Conservation (phyloP, 2,797 vertebrate species). For the Otus scops region DNA sequence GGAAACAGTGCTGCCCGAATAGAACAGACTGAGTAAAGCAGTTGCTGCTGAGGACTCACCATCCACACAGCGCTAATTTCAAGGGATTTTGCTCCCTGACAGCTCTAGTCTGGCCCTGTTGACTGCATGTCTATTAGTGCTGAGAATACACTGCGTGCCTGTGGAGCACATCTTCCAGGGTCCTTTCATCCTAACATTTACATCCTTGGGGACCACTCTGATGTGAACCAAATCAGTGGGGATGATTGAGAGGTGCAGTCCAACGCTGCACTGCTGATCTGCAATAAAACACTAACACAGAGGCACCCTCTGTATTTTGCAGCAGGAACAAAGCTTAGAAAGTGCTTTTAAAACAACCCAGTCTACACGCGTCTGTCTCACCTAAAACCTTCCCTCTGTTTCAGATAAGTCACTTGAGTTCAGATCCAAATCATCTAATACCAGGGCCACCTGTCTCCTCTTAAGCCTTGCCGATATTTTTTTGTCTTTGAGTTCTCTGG, state of each 20-base stretch:
- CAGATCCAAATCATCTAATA: background rate
- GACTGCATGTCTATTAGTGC: background rate
- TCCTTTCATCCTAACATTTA: fast-evolving
- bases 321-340: background rate
- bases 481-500: background rate
- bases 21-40: background rate
- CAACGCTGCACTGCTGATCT: background rate
- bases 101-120: background rate
- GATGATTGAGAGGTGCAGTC: fast-evolving
- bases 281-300: background rate
- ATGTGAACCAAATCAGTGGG: background rate
- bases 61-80: background rate
- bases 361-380: fast-evolving
- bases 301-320: background rate
- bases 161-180: background rate
- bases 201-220: background rate
- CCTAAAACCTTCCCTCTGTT: background rate
- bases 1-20: background rate
- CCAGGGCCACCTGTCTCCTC: background rate
- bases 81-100: background rate
- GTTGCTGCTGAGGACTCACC: background rate
- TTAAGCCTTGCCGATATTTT: background rate
- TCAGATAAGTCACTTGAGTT: background rate
- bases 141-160: background rate
- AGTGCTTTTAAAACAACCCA: background rate